phyloP scores from a whole-genome alignment of 2,888 invertebrate species.

The Baronia brevicornis region DNA sequence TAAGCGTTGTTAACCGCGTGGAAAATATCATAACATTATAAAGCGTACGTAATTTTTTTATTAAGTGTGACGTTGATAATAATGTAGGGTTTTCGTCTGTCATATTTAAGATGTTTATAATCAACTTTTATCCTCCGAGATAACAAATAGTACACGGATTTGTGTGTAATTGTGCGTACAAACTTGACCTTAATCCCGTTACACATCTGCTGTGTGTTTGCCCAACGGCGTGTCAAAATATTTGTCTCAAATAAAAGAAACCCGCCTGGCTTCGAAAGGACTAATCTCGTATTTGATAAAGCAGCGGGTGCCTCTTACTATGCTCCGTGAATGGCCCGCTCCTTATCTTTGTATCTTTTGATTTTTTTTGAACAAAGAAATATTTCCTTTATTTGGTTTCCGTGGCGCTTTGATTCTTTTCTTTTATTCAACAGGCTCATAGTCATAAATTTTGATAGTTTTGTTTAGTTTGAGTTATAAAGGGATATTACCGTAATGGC shows the following conservation, averaged over 20 bases:
- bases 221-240: conserved; percentile 62
- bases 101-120: conserved; percentile 15
- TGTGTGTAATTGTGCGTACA: conserved; percentile 35
- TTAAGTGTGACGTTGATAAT: conserved; percentile 19
- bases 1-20: conserved; percentile 22
- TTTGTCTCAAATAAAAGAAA: conserved; percentile 55
- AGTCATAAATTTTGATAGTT: conserved; percentile 66
- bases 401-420: conserved; percentile 68
- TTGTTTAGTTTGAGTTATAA: conserved; percentile 71
- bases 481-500: conserved; percentile 70
- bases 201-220: conserved; percentile 46
- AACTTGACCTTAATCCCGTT: conserved; percentile 48
- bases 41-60: no score
- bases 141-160: conserved; percentile 29
- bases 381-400: conserved; percentile 53
- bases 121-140: conserved; percentile 18
- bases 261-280: conserved; percentile 45
- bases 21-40: no score
- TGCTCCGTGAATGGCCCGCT: conserved; percentile 58
- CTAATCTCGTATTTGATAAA: conserved; percentile 71
- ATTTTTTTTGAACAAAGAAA: conserved; percentile 35
- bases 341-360: conserved; percentile 62
- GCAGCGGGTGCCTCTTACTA: conserved; percentile 63
- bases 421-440: conserved; percentile 67
- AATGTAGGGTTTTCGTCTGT: conserved; percentile 7